These are phyloP conservation scores for Carduelis carduelis DNA, from an alignment of 2,797 vertebrate genomes.

Conservation along the genomic window DNA sequence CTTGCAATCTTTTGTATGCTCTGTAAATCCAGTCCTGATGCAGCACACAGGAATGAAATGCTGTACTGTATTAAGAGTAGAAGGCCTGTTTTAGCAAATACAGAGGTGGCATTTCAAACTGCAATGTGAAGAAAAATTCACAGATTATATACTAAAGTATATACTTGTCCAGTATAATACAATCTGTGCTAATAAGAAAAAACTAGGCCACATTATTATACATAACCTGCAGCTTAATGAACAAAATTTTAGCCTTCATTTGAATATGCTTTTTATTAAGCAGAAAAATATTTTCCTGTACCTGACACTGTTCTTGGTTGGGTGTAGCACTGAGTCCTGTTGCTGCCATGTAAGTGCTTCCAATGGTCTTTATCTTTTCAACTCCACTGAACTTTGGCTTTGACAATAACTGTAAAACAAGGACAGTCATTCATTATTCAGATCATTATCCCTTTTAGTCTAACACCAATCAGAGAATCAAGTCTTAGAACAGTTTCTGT, in stretches of 20 bases:
- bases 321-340: constrained; percentile 90
- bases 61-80: not conserved
- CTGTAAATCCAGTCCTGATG: not conserved
- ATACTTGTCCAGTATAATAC: not conserved
- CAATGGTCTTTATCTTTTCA: constrained; percentile 98
- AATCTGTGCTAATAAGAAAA: not conserved
- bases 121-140: not conserved
- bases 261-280: not conserved
- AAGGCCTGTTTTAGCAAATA: not conserved
- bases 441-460: not conserved
- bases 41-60: not conserved
- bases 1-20: not conserved
- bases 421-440: not conserved
- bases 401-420: constrained; percentile 84
- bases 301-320: constrained; percentile 89
- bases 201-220: not conserved
- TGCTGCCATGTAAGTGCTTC: constrained; percentile 97
- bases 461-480: not conserved
- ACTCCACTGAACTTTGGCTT: constrained; percentile 97
- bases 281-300: constrained; percentile 39
- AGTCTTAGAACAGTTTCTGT: not conserved
- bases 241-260: not conserved
- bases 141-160: not conserved
- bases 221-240: not conserved
- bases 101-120: not conserved